These are phyloP conservation scores for Pangasianodon gigas DNA, from an alignment of 2,113 vertebrate species.

Conservation along the genomic window DNA sequence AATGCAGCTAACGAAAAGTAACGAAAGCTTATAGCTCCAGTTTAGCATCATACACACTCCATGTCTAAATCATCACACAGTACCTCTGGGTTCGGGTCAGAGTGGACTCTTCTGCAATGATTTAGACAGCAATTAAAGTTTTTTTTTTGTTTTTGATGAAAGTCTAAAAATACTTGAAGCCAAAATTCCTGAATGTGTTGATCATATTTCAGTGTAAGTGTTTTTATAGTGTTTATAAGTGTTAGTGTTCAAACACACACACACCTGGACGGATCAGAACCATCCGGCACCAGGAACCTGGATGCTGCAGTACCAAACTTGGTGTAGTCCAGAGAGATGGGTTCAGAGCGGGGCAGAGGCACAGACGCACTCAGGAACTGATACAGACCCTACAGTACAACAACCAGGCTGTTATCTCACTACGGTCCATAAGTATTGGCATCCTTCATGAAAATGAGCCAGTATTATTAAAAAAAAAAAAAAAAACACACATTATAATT, in stretches of 20 bases:
- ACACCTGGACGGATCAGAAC: conserved; percentile 64
- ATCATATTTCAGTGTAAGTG: not conserved
- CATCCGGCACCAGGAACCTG: conserved; percentile 59
- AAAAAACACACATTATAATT: not conserved
- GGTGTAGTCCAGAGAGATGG: conserved; percentile 68
- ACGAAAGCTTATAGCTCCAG: not conserved
- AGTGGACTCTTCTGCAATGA: no score
- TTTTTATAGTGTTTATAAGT: not conserved
- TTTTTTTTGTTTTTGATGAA: not conserved
- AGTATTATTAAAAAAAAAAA: not conserved
- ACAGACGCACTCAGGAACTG: conserved; percentile 74
- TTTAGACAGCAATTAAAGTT: no score
- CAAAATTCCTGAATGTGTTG: not conserved
- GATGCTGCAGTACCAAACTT: conserved; percentile 69
- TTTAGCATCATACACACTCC: not conserved
- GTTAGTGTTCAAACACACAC: not conserved
- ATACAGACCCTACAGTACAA: conserved; percentile 76
- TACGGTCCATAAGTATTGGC: not conserved
- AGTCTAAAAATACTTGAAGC: not conserved
- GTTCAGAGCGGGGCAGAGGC: conserved; percentile 44
- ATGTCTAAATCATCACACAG: no score
- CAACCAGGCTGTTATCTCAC: not conserved
- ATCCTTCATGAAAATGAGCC: not conserved
- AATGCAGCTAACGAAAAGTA: not conserved
- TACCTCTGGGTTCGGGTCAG: not conserved